phyloP scores from a whole-genome alignment of 2,888 invertebrate genomes.

The Strigamia maritima region DNA sequence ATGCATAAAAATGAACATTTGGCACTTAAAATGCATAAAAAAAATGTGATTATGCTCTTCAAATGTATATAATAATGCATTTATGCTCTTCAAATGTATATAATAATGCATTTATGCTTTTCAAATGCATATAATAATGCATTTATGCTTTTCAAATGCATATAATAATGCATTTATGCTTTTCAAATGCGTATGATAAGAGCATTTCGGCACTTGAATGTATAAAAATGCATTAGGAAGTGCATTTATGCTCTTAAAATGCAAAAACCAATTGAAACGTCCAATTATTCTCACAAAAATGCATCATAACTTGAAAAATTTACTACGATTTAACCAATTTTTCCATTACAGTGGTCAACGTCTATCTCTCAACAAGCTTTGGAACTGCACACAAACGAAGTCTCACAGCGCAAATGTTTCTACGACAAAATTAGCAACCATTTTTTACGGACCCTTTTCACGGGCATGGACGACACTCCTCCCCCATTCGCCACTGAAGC shows the following conservation, averaged over 20 bases:
- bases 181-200: background rate
- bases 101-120: no score
- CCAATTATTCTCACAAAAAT: no score
- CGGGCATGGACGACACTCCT: conserved; percentile 83
- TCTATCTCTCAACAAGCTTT: conserved; percentile 73
- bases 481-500: conserved; percentile 70
- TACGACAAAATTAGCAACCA: conserved; percentile 73
- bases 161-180: background rate
- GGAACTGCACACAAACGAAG: conserved; percentile 79
- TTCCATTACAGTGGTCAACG: conserved; percentile 78
- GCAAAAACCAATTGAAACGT: no score
- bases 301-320: background rate
- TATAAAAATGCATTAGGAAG: no score
- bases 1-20: no score
- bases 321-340: no score
- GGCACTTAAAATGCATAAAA: no score
- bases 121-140: no score
- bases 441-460: conserved; percentile 75
- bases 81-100: no score
- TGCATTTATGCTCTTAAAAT: background rate
- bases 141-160: no score
- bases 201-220: background rate
- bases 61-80: no score
- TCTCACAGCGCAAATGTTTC: conserved; percentile 73
- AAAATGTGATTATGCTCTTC: no score